A percentile compares a stretch with the other conserved stretches of the same genome.
phyloP scores from a whole-genome alignment of 2,888 invertebrate species.

The Parapristionchus giblindavisi region DNA sequence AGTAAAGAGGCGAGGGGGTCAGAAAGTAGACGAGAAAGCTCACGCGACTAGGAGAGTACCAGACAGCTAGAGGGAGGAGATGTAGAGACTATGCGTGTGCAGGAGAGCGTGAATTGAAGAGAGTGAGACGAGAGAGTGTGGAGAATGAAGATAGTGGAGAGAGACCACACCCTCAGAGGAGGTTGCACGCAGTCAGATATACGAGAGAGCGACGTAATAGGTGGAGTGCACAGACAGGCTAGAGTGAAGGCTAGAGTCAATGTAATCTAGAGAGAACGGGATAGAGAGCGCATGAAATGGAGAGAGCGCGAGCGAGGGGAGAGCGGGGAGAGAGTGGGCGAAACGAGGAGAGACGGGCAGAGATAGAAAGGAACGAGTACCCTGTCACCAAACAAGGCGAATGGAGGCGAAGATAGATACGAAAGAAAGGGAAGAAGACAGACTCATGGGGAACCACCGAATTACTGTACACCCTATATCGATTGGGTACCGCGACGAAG shows the following conservation, averaged over 20 bases:
- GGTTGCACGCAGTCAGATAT: neutral
- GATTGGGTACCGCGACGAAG: no score
- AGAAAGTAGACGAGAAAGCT: neutral
- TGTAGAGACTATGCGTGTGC: neutral
- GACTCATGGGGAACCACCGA: no score
- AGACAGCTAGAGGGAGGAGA: neutral
- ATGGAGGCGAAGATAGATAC: neutral
- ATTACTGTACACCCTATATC: no score
- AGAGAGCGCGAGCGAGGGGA: constrained; percentile 9
- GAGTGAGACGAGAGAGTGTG: constrained; percentile 2
- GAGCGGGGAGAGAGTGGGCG: constrained; percentile 6
- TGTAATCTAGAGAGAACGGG: constrained; percentile 25
- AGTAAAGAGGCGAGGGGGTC: neutral
- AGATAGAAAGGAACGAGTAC: constrained; percentile 12
- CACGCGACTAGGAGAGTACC: neutral
- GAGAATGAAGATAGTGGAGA: constrained; percentile 32
- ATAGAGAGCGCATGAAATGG: neutral
- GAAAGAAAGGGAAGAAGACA: neutral
- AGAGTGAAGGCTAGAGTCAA: neutral
- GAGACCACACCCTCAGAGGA: neutral
- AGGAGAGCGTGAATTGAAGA: neutral
- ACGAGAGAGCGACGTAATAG: neutral
- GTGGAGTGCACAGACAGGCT: constrained; percentile 3
- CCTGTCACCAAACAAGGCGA: constrained; percentile 33
- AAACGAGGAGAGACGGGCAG: no score